Evolutionary conservation across 2,113 vertebrate genomes (phyloP).

Genomic region (Acrocephalus kingi): DNA sequence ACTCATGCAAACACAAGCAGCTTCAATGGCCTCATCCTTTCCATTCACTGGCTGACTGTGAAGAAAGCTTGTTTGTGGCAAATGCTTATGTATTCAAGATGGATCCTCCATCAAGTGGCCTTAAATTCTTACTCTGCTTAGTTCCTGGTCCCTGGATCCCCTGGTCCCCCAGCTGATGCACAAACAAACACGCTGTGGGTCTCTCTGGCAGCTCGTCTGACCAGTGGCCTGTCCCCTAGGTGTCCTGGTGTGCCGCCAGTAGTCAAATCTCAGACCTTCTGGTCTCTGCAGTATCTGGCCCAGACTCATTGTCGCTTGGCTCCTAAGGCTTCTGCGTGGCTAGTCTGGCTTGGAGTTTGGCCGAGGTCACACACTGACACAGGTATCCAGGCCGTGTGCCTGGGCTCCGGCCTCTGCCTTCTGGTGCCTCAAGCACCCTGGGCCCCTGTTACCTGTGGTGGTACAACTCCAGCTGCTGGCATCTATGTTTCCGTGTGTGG

Average conservation of each 20-base stretch:
- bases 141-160: not conserved
- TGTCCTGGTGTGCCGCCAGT: not conserved
- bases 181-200: not conserved
- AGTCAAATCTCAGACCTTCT: not conserved
- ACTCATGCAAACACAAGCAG: rapidly evolving
- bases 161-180: not conserved
- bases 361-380: rapidly evolving
- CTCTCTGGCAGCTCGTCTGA: not conserved
- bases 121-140: not conserved
- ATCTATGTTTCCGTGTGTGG: rapidly evolving
- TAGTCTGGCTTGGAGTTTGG: not conserved
- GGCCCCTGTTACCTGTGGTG: rapidly evolving
- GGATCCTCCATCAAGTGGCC: not conserved
- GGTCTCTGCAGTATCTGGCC: not conserved
- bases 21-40: not conserved
- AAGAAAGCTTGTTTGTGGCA: not conserved
- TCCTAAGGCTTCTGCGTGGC: not conserved
- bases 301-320: rapidly evolving
- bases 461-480: not conserved
- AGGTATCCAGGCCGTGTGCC: not conserved
- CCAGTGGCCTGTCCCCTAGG: not conserved
- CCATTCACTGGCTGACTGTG: not conserved
- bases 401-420: not conserved
- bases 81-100: not conserved
- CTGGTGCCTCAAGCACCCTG: rapidly evolving